phyloP scores from a whole-genome alignment of 2,797 vertebrate species.

The Coreius guichenoti region DNA sequence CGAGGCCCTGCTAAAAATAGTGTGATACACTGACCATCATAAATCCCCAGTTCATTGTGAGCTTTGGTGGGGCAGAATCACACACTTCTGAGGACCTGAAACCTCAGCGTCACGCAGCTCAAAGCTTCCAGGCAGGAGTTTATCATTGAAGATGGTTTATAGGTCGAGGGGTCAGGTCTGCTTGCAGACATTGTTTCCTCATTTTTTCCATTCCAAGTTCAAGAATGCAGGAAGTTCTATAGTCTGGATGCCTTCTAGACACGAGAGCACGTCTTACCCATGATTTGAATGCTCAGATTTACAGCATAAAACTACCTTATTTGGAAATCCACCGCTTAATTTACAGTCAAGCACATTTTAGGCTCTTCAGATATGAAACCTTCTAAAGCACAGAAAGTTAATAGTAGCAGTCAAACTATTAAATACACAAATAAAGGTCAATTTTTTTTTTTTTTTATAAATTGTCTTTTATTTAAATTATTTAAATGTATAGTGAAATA shows the following conservation, averaged over 20 bases:
- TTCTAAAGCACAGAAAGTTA: neutral
- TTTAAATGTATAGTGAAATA: neutral
- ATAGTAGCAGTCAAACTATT: neutral
- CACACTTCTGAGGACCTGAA: slow-evolving; percentile 6
- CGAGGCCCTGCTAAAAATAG: slow-evolving; percentile 51
- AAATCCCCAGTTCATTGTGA: slow-evolving; percentile 3
- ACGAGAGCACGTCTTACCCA: slow-evolving; percentile 70
- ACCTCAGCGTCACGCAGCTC: neutral
- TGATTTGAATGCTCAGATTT: slow-evolving; percentile 54
- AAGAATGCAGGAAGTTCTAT: slow-evolving; percentile 57
- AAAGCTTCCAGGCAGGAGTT: slow-evolving; percentile 55
- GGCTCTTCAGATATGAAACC: neutral
- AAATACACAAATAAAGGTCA: neutral
- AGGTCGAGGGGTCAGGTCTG: slow-evolving; percentile 59
- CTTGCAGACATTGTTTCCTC: slow-evolving; percentile 69
- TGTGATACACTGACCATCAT: slow-evolving; percentile 16
- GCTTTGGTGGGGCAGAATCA: neutral
- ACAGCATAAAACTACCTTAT: neutral
- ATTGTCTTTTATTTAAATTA: neutral
- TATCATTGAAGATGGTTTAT: slow-evolving; percentile 65
- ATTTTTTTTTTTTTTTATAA: neutral
- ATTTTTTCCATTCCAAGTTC: slow-evolving; percentile 54
- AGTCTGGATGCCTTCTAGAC: slow-evolving; percentile 64
- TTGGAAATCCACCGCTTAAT: neutral
- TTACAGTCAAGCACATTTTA: neutral